Conservation (phyloP, 1,140 invertebrate species). For the Bradynema listronoti region DNA sequence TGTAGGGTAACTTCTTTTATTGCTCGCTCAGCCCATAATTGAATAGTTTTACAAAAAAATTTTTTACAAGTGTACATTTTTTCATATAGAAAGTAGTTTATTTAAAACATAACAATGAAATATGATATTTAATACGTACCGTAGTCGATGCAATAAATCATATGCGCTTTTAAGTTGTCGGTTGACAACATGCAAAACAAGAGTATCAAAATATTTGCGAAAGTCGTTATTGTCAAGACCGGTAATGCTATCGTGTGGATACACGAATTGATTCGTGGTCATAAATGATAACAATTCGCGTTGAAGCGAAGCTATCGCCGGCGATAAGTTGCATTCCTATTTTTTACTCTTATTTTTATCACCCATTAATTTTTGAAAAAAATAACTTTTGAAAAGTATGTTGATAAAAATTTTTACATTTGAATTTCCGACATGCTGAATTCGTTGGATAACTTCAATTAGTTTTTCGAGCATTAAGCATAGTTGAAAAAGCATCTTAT, state of each 20-base stretch:
- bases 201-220: constrained; percentile 27
- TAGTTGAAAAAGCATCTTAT: constrained; percentile 87
- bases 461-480: constrained; percentile 80
- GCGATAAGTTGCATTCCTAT: constrained; percentile 54
- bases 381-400: background rate
- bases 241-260: too few species aligned
- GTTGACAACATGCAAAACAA: constrained; percentile 54
- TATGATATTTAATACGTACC: too few species aligned
- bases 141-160: too few species aligned
- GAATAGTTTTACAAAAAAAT: too few species aligned
- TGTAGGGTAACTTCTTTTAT: too few species aligned
- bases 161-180: constrained; percentile 51
- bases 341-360: too few species aligned
- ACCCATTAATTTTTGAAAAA: too few species aligned
- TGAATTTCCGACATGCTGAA: constrained; percentile 42
- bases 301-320: constrained; percentile 47
- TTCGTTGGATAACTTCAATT: constrained; percentile 70
- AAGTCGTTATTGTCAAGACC: too few species aligned
- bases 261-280: constrained; percentile 6
- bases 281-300: constrained; percentile 43
- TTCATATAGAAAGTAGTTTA: too few species aligned
- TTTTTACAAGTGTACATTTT: too few species aligned
- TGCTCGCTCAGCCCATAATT: too few species aligned
- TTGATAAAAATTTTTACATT: constrained; percentile 31
- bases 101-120: too few species aligned